Evolutionary conservation across 2,888 invertebrate species (phyloP), one percentile per base, ranked within the genome.

Genomic region (Athalia rosae): DNA sequence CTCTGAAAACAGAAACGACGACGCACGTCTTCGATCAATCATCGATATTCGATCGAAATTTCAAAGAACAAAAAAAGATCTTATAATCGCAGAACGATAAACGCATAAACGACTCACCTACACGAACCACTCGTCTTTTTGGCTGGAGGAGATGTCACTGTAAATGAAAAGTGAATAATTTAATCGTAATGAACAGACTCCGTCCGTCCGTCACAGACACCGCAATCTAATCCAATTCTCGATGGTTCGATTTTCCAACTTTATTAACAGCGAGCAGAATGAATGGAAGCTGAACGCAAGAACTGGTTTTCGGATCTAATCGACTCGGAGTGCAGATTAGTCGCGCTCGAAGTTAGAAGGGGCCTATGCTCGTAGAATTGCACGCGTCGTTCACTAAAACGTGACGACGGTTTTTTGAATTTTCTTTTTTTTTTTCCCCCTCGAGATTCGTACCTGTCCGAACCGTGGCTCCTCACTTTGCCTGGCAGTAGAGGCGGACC

Each of bases 91-190:
- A 48, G 15, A 15, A 48, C 50, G 7, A 0, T 48, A 8, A 7
- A 45, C 47, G 13, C 13, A 43, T 13, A 6, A 56, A 77, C 28
- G 79, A 88, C 92, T 91, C 84, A 92, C 92, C 92, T 92, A 93
- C 92, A 96, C 96, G 93, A 96, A 96, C 96, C 96, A 97, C 93
- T 97, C 96, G 93, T 96, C 96, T 91, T 96, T 96, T 92, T 96
- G 93, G 90, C 91, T 92, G 89, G 91, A 91, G 85, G 91, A 91
- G 88, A 91, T 91, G 87, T 91, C 91, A 87, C 91, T 91, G 86
- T 56, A 89, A 81, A 78, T 62, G 45, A 73, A 79, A 78, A 76
- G 48, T 13, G 9, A 13, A 67, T 43, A 59, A 48, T 67, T 50
- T 13, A 43, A 58, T 15, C n/a, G 43, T 53, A 45, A 28, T 0